These are phyloP conservation scores for Scaptomyza parva DNA, from an alignment of 2,888 invertebrate genomes.

Conservation along the genomic window DNA sequence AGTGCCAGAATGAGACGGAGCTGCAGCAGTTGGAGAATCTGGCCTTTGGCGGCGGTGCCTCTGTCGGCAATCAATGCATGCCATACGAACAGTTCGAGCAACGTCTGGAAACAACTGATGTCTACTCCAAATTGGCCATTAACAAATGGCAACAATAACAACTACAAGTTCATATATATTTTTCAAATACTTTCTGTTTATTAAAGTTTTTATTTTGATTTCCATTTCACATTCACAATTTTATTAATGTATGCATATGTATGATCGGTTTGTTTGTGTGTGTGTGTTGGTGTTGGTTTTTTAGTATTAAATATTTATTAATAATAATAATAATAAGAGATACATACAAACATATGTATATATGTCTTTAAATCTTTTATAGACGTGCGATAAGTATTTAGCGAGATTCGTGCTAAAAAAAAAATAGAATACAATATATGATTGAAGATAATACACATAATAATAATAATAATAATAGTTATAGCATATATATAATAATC, in stretches of 20 bases:
- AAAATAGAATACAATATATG: slow-evolving; percentile 32
- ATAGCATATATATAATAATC: slow-evolving; percentile 38
- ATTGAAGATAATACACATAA: slow-evolving; percentile 43
- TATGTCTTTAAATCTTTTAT: slow-evolving; percentile 25
- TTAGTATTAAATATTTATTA: slow-evolving; percentile 47
- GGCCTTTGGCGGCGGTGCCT: slow-evolving; percentile 21
- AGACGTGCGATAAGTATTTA: slow-evolving; percentile 52
- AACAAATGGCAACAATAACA: no score
- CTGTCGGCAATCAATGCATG: slow-evolving; percentile 5
- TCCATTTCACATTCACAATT: slow-evolving; percentile 12
- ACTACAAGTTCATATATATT: no score
- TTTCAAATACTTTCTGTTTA: no score
- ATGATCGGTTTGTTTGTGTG: not conserved
- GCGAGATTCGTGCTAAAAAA: slow-evolving; percentile 62
- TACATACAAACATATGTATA: no score
- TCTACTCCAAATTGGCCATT: slow-evolving; percentile 35
- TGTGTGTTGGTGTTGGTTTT: not conserved
- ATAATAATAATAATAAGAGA: slow-evolving; percentile 48
- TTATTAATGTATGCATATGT: not conserved
- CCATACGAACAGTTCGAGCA: slow-evolving; percentile 44
- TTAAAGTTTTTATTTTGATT: slow-evolving; percentile 37
- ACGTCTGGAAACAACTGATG: slow-evolving; percentile 22
- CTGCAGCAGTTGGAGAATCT: slow-evolving; percentile 38
- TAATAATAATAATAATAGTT: slow-evolving; percentile 18
- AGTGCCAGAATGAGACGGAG: slow-evolving; percentile 23